These are phyloP conservation scores for Drosophila merina DNA, from an alignment of 2,888 invertebrate species.

Conservation along the genomic window DNA sequence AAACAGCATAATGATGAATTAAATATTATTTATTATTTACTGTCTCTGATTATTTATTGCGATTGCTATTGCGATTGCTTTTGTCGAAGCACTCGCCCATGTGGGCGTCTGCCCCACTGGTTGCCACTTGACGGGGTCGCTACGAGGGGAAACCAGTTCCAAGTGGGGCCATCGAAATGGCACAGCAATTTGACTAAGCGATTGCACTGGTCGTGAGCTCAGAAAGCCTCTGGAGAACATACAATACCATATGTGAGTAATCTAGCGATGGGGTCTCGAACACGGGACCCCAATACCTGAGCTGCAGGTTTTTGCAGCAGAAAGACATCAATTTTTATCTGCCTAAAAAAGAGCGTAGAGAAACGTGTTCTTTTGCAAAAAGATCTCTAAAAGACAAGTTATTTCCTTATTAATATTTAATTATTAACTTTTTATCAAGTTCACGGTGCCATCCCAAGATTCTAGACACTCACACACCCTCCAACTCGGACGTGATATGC, in stretches of 20 bases:
- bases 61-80: slow-evolving; percentile 6
- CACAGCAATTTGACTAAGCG: slow-evolving; percentile 57
- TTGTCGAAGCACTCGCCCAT: slow-evolving; percentile 15
- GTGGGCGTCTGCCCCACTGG: slow-evolving; percentile 46
- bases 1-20: slow-evolving; percentile 37
- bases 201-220: slow-evolving; percentile 53
- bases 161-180: slow-evolving; percentile 52
- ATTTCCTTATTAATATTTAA: neutral
- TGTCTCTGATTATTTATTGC: slow-evolving; percentile 33
- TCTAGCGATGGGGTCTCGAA: slow-evolving; percentile 32
- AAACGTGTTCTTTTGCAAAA: neutral
- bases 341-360: neutral
- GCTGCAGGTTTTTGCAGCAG: neutral
- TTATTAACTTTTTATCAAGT: neutral
- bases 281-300: slow-evolving; percentile 1
- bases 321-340: neutral
- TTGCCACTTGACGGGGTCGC: slow-evolving; percentile 16
- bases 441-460: slow-evolving; percentile 21
- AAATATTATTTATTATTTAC: slow-evolving; percentile 43
- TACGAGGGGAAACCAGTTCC: slow-evolving; percentile 61
- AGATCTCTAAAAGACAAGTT: neutral
- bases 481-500: slow-evolving; percentile 24
- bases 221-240: slow-evolving; percentile 49
- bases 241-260: slow-evolving; percentile 9
- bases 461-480: slow-evolving; percentile 9